Base-by-base conservation (phyloP, 2,888 invertebrate genomes). In the Sarcophaga carnaria region DNA sequence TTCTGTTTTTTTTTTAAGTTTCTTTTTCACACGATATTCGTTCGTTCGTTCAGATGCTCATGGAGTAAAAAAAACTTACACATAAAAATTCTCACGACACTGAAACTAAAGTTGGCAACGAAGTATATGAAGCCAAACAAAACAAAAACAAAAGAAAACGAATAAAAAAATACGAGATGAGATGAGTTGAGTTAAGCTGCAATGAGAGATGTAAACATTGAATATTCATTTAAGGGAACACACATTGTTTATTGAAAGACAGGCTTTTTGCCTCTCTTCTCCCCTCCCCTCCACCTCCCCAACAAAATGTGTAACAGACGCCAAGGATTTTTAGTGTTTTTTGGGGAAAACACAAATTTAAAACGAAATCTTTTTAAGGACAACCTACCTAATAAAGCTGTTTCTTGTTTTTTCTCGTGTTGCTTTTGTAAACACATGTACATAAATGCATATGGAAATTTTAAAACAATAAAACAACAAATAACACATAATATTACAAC, bases 11-110 rank as follows among this genome's bases (percentile, higher is more conserved):
- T 27, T 72, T 71, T 64, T 79, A 88, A 89, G 88, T 89, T 79
- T 89, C 91, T 92, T 91, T 90, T 91, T 92, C 92, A 91, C 92
- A 92, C 92, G 91, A 89, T 92, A 90, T 88, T 90, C 90, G 90
- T 89, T 90, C 90, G 90, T 89, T 90, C 89, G 90, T 91, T 90
- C 89, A 62, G 3, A 74, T 63, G 70, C 8, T 12, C 12, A 54
- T 14, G 17, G 54, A 12, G 5, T 1, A 49, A 60, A 22, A 69
- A 67, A 49, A 60, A 64, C 59, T 66, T 20, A 75, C 14, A 77
- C 78, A 78, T 14, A 77, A n/a, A 89, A 90, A 89, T 92, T 92
- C 91, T 91, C 91, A 92, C 91, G 92, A 91, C 92, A 91, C 91
- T 92, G 92, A 90, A 89, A 88, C 89, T 88, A 85, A 90, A 89